Percentiles rank a stretch among this genome's conserved stretches.
These are phyloP conservation scores for Lomographa bimaculata DNA, from an alignment of 2,888 invertebrate species.

Conservation along the genomic window DNA sequence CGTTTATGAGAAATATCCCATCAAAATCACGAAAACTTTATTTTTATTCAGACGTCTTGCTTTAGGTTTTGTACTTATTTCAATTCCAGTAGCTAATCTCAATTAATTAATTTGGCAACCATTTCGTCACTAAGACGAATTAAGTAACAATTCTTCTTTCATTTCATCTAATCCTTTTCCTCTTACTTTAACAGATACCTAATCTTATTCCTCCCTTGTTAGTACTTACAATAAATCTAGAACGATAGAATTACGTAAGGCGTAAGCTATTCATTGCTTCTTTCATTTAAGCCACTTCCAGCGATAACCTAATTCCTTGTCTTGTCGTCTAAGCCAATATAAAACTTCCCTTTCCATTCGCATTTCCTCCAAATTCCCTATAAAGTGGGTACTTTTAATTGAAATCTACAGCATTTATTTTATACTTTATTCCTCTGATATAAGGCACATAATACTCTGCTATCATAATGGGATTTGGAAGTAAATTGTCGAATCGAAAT, in stretches of 20 bases:
- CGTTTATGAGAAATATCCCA: no score
- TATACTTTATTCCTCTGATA: constrained; percentile 23
- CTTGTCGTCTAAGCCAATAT: constrained; percentile 42
- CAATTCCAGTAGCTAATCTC: no score
- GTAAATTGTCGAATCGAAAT: constrained; percentile 18
- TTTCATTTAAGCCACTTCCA: constrained; percentile 19
- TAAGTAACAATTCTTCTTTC: no score
- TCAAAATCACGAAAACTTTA: no score
- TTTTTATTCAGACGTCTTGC: no score
- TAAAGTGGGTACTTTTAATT: constrained; percentile 42
- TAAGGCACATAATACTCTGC: constrained; percentile 3
- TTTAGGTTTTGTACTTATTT: no score
- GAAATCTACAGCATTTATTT: constrained; percentile 33
- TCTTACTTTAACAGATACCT: no score
- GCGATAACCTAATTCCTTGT: constrained; percentile 10
- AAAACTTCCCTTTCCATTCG: constrained; percentile 45
- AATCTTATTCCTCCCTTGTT: no score
- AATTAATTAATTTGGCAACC: no score
- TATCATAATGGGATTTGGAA: constrained; percentile 5
- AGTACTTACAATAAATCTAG: constrained; percentile 28
- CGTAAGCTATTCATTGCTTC: no score
- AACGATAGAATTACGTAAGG: constrained; percentile 17
- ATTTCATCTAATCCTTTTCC: no score
- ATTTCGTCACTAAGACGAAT: no score
- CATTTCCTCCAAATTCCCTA: constrained; percentile 34